phyloP scores from a whole-genome alignment of 2,113 vertebrate genomes.

The Acrocephalus kingi region DNA sequence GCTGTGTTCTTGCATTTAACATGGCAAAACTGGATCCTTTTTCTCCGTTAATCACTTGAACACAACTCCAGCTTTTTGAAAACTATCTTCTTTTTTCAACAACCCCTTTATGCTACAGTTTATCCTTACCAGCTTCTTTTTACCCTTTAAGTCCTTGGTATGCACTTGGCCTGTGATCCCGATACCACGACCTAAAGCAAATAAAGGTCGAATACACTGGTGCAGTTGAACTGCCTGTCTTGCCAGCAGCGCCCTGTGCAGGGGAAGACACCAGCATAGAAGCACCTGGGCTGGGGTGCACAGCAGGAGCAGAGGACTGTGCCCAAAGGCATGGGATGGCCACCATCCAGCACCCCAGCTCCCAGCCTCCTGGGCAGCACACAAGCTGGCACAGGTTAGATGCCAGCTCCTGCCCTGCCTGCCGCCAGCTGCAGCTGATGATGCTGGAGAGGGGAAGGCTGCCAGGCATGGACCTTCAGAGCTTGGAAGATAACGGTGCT shows the following conservation, averaged over 20 bases:
- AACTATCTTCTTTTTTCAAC: background rate
- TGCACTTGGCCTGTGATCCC: background rate
- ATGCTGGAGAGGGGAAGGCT: background rate
- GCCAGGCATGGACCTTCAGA: background rate
- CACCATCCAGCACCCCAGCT: background rate
- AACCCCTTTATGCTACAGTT: background rate
- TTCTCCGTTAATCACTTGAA: background rate
- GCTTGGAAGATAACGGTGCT: background rate
- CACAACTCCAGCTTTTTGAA: background rate
- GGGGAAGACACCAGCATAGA: background rate
- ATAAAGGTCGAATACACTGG: background rate
- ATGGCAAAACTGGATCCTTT: background rate
- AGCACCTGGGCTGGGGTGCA: background rate
- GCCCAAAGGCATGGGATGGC: background rate
- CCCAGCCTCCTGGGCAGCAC: background rate
- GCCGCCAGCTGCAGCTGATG: background rate
- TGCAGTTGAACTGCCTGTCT: too few species aligned
- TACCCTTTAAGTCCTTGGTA: background rate
- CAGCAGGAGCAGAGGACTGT: background rate
- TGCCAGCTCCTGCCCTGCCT: background rate
- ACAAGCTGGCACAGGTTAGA: background rate
- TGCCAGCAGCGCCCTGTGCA: rapidly evolving
- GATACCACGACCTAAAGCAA: background rate
- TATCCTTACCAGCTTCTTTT: background rate
- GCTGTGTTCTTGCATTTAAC: background rate